These are phyloP conservation scores for Himalopsyche anomala DNA, from an alignment of 2,888 invertebrate species.

Conservation along the genomic window DNA sequence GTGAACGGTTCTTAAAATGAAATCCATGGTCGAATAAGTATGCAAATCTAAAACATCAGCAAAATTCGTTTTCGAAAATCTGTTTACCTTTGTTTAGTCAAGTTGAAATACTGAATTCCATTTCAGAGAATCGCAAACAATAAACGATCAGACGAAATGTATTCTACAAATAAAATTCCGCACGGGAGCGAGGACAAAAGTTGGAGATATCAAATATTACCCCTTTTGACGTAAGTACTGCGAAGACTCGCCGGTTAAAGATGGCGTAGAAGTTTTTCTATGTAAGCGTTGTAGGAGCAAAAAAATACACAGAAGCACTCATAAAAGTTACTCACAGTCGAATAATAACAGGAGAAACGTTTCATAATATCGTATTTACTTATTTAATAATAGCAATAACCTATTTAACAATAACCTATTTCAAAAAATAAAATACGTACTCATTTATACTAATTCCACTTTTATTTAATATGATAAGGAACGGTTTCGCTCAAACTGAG, in stretches of 20 bases:
- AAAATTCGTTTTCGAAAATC: constrained; percentile 28
- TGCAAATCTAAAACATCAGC: constrained; percentile 19
- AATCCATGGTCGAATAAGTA: constrained; percentile 11
- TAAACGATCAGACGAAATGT: constrained; percentile 15
- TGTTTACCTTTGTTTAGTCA: constrained; percentile 27
- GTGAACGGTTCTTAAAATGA: not conserved
- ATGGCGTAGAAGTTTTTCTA: not conserved
- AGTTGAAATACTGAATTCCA: constrained; percentile 40
- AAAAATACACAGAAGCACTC: too few relatives aligned
- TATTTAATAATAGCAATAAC: too few relatives aligned
- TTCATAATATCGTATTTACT: too few relatives aligned
- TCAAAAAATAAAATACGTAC: too few relatives aligned
- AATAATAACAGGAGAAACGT: too few relatives aligned
- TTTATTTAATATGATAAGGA: too few relatives aligned
- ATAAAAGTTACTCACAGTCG: too few relatives aligned
- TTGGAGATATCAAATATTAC: constrained; percentile 37
- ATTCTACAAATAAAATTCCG: constrained; percentile 34
- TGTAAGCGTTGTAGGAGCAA: not conserved
- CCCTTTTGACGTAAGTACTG: constrained; percentile 28
- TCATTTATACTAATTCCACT: too few relatives aligned
- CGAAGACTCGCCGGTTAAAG: not conserved
- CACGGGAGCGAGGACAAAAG: not conserved
- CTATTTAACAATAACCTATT: too few relatives aligned
- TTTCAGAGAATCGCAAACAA: constrained; percentile 35
- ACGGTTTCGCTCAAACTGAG: too few relatives aligned